These are phyloP conservation scores for Drosophila tropicalis DNA, from an alignment of 1,140 invertebrate species.

Conservation along the genomic window DNA sequence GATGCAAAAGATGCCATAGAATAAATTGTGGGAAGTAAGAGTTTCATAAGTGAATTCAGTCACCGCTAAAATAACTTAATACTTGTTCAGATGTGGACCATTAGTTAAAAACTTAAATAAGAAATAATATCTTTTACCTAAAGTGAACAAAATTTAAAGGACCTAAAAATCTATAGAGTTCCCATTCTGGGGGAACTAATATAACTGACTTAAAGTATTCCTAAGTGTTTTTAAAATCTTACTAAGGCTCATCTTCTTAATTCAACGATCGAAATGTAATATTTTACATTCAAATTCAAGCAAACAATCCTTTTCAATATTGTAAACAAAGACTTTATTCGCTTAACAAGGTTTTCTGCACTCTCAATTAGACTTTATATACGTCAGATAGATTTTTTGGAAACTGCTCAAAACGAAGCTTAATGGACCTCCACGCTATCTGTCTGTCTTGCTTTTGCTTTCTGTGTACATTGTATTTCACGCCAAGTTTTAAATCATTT, in stretches of 20 bases:
- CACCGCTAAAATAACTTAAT: neutral
- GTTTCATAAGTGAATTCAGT: neutral
- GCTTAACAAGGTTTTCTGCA: constrained; percentile 21
- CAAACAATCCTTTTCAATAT: neutral
- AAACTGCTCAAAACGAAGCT: neutral
- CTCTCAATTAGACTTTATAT: constrained; percentile 16
- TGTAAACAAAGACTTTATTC: neutral
- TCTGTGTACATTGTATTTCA: constrained; percentile 34
- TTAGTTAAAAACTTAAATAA: no score
- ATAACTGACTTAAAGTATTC: no score
- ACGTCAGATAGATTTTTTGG: constrained; percentile 1
- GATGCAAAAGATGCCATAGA: neutral
- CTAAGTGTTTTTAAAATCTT: no score
- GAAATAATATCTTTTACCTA: no score
- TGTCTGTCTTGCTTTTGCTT: neutral
- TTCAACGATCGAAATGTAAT: no score
- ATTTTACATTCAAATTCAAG: neutral
- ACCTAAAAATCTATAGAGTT: no score
- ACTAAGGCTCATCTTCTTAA: no score
- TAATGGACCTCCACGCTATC: neutral
- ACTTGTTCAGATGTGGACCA: neutral
- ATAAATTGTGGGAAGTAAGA: neutral
- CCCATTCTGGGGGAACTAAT: no score
- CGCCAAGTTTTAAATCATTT: constrained; percentile 66
- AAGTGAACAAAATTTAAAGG: no score